Percentiles rank a stretch among this genome's conserved stretches.
Evolutionary conservation across 30 jellyfish, hydroid and myxozoan species (phyloP).

Genomic region (Phacellophora camtschatica): DNA sequence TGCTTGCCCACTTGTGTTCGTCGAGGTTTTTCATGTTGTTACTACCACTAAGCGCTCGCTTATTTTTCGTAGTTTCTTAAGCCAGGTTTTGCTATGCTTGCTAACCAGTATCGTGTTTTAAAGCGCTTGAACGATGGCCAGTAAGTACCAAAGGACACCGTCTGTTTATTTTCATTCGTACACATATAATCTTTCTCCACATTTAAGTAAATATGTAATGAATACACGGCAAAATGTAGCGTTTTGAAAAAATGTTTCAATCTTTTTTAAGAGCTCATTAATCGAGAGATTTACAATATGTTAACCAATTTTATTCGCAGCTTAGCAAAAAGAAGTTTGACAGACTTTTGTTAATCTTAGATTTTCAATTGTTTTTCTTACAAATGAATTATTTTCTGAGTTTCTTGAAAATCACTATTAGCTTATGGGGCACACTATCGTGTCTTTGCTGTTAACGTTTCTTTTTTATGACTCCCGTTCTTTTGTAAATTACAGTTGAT

Average conservation of each 20-base stretch:
- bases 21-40: conserved; percentile 33
- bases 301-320: conserved; percentile 62
- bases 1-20: conserved; percentile 62
- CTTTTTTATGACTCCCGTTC: too few species aligned
- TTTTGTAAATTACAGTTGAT: too few species aligned
- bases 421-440: conserved; percentile 12
- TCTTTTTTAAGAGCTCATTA: too few species aligned
- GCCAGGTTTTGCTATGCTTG: conserved; percentile 44
- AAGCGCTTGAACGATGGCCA: conserved; percentile 18
- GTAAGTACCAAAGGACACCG: conserved; percentile 58
- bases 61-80: conserved; percentile 34
- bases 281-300: conserved; percentile 50
- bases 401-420: background rate
- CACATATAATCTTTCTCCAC: conserved; percentile 27
- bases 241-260: background rate
- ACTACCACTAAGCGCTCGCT: conserved; percentile 50
- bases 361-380: conserved; percentile 22
- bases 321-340: conserved; percentile 18
- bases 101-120: conserved; percentile 34
- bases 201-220: conserved; percentile 49
- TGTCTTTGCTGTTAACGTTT: background rate
- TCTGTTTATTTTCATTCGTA: conserved; percentile 43
- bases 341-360: conserved; percentile 32
- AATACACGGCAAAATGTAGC: conserved; percentile 28
- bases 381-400: background rate